These are phyloP conservation scores for Rhyzopertha dominica DNA, from an alignment of 1,140 invertebrate species.

Conservation along the genomic window DNA sequence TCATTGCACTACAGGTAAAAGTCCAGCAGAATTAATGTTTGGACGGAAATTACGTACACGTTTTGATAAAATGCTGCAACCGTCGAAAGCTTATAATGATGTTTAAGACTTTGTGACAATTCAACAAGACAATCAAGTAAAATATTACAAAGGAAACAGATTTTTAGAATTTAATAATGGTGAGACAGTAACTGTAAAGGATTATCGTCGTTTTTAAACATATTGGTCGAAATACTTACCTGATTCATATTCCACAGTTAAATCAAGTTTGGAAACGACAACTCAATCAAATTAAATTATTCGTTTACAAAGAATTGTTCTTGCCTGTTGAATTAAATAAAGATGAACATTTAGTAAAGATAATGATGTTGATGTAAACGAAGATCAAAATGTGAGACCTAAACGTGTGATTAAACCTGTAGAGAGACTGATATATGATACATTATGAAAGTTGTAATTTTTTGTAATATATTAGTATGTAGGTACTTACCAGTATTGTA, in stretches of 20 bases:
- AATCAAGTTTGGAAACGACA: conserved; percentile 9
- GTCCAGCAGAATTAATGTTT: conserved; percentile 1
- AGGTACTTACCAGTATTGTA: too few species aligned
- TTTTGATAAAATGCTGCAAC: neutral
- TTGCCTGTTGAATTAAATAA: too few species aligned
- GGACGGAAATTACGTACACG: neutral
- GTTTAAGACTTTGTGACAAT: neutral
- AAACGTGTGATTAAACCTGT: too few species aligned
- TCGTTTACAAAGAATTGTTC: too few species aligned
- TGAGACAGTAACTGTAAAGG: neutral
- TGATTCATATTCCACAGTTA: conserved; percentile 5
- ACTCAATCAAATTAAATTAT: conserved; percentile 9
- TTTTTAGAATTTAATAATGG: neutral
- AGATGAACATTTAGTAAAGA: too few species aligned
- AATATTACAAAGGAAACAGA: neutral
- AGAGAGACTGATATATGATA: too few species aligned
- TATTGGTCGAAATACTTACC: conserved; percentile 4
- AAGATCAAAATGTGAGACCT: too few species aligned
- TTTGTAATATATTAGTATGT: too few species aligned
- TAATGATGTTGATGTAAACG: too few species aligned
- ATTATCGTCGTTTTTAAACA: conserved; percentile 4
- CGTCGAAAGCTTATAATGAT: neutral
- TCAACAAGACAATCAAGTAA: neutral
- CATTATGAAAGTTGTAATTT: too few species aligned
- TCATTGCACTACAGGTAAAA: conserved; percentile 24